These are phyloP conservation scores for Aphaenogaster floridana DNA, from an alignment of 1,140 invertebrate genomes.

Conservation along the genomic window DNA sequence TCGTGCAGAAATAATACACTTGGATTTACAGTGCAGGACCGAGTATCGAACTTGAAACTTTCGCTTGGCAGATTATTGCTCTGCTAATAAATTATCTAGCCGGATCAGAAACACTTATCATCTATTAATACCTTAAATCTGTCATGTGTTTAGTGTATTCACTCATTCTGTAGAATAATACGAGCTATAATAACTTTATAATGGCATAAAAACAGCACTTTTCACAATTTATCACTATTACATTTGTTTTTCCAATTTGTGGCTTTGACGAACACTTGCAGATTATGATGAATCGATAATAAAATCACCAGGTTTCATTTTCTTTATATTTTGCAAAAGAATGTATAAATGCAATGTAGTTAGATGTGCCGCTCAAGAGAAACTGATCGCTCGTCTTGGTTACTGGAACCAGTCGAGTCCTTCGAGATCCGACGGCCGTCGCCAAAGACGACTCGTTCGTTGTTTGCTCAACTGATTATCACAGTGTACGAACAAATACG, in stretches of 20 bases:
- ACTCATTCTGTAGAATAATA: slow-evolving; percentile 11
- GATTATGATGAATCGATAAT: not conserved
- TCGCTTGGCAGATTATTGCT: not conserved
- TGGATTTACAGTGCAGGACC: not conserved
- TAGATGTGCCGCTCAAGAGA: slow-evolving; percentile 65
- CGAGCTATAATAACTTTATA: not conserved
- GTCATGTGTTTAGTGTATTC: not conserved
- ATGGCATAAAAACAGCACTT: not conserved
- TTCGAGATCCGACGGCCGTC: slow-evolving; percentile 71
- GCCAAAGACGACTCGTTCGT: slow-evolving; percentile 60
- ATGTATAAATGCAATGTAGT: slow-evolving; percentile 65
- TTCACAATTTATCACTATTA: slow-evolving; percentile 10
- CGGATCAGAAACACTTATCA: not conserved
- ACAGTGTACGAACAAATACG: slow-evolving; percentile 67
- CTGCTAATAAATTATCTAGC: too few relatives aligned
- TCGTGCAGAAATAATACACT: too few relatives aligned
- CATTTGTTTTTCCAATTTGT: not conserved
- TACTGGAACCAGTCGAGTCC: slow-evolving; percentile 60
- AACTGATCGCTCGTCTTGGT: slow-evolving; percentile 69
- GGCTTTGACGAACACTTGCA: not conserved
- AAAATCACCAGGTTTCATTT: not conserved
- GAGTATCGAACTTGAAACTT: not conserved
- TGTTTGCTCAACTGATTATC: slow-evolving; percentile 76
- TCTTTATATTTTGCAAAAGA: not conserved
- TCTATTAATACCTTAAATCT: slow-evolving; percentile 25